Evolutionary conservation across 1,140 invertebrate species (phyloP).

Genomic region (Drepana arcuata): DNA sequence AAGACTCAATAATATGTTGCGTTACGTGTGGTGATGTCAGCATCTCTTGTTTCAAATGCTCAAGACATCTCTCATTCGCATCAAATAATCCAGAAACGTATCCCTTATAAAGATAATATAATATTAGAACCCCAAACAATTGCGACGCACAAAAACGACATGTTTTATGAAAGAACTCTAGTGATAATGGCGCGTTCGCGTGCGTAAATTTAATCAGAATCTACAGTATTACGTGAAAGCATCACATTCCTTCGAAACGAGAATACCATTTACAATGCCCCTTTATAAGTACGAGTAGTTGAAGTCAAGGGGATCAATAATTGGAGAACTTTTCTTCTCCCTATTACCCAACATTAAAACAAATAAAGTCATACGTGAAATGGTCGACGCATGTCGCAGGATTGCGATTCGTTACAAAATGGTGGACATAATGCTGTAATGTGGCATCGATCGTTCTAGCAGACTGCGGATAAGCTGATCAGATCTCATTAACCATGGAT

Average conservation of each 20-base stretch:
- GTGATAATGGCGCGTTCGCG: slow-evolving; percentile 14
- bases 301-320: no score
- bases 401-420: slow-evolving; percentile 42
- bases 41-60: not conserved
- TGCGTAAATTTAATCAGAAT: slow-evolving; percentile 13
- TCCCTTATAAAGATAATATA: not conserved
- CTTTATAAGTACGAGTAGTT: no score
- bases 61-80: not conserved
- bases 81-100: not conserved
- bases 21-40: no score
- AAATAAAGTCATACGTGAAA: no score
- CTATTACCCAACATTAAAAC: no score
- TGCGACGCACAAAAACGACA: slow-evolving; percentile 6
- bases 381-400: slow-evolving; percentile 43
- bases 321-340: no score
- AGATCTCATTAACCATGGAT: no score
- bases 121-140: not conserved
- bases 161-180: slow-evolving; percentile 5
- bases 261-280: no score
- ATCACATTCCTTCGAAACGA: slow-evolving; percentile 6
- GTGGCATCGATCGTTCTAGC: slow-evolving; percentile 50
- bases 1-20: no score
- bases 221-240: slow-evolving; percentile 13
- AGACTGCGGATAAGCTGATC: no score
- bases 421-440: slow-evolving; percentile 57